phyloP scores from a whole-genome alignment of 2,797 vertebrate species.

The Semotilus atromaculatus region DNA sequence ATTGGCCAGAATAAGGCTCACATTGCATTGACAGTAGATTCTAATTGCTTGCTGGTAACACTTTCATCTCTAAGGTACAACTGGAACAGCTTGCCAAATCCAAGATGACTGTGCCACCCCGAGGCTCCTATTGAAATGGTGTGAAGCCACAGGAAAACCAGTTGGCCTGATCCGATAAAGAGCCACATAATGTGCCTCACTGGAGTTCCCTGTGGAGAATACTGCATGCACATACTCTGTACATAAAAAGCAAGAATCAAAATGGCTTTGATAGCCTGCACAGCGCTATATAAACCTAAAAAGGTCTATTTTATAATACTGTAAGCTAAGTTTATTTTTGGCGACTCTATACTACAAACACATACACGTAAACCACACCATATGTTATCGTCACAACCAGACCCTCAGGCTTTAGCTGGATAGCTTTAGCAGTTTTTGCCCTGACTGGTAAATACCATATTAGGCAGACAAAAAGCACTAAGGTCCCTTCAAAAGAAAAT shows the following conservation, averaged over 20 bases:
- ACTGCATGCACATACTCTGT: conserved; percentile 27
- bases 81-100: conserved; percentile 80
- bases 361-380: not conserved
- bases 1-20: conserved; percentile 31
- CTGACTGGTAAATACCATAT: too few relatives aligned
- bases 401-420: not conserved
- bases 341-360: not conserved
- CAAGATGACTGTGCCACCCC: conserved; percentile 80
- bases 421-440: not conserved
- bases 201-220: conserved; percentile 42
- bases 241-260: conserved; percentile 8
- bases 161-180: conserved; percentile 65
- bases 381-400: not conserved
- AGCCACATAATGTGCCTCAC: conserved; percentile 43
- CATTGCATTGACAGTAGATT: conserved; percentile 27
- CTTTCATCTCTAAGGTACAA: conserved; percentile 61
- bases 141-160: conserved; percentile 75
- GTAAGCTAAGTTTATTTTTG: not conserved
- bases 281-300: conserved; percentile 11
- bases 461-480: not conserved
- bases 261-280: not conserved
- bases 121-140: conserved; percentile 72
- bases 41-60: conserved; percentile 29
- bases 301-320: conserved; percentile 5
- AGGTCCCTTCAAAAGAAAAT: not conserved